These are phyloP conservation scores for Pedicia rivosa DNA, from an alignment of 2,888 invertebrate genomes.

Conservation along the genomic window DNA sequence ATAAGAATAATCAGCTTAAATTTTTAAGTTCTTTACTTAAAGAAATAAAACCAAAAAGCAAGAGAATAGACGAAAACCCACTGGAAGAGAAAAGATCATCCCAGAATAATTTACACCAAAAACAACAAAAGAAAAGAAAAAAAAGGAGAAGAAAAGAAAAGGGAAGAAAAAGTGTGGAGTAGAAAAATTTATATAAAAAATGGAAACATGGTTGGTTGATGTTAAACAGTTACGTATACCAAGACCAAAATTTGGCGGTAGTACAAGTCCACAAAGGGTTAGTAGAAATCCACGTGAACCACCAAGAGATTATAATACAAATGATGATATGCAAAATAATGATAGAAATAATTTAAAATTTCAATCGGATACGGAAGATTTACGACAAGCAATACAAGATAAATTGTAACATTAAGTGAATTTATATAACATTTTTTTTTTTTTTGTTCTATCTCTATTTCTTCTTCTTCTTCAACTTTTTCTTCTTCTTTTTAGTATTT, in stretches of 20 bases:
- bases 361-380: conserved; percentile 54
- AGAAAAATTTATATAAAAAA: conserved; percentile 30
- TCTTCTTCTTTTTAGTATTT: no score
- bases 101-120: no score
- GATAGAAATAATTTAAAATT: conserved; percentile 34
- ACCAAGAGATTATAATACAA: conserved; percentile 58
- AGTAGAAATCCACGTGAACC: conserved; percentile 42
- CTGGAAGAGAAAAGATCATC: no score
- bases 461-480: no score
- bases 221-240: conserved; percentile 72
- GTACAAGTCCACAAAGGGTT: conserved; percentile 28
- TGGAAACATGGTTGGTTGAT: conserved; percentile 76
- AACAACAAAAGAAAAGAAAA: no score
- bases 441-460: not conserved
- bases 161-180: not conserved
- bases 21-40: no score
- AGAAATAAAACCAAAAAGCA: no score
- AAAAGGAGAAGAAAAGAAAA: not conserved
- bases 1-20: no score
- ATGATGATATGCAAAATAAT: conserved; percentile 35
- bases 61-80: no score
- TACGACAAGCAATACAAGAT: conserved; percentile 58
- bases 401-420: conserved; percentile 39
- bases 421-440: not conserved
- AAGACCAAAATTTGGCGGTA: conserved; percentile 54